These are phyloP conservation scores for Zonotrichia leucophrys DNA, from an alignment of 2,113 vertebrate species.

Conservation along the genomic window DNA sequence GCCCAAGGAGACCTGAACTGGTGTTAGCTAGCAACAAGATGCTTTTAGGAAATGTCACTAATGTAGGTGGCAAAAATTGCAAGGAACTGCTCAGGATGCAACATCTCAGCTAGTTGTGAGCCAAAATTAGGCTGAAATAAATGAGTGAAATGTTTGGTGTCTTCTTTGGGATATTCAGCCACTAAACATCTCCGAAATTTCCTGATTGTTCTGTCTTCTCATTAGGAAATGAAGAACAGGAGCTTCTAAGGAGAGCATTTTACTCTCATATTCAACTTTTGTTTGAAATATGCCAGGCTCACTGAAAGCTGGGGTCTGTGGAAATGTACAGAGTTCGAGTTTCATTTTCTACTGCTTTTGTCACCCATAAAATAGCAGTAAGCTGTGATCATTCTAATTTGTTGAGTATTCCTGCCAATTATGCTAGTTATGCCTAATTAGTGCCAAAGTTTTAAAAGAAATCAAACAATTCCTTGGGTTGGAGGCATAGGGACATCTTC, in stretches of 20 bases:
- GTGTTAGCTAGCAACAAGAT: slow-evolving; percentile 1
- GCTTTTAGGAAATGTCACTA: slow-evolving; percentile 12
- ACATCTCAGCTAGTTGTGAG: neutral
- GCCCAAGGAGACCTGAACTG: neutral
- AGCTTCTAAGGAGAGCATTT: neutral
- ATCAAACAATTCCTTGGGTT: neutral
- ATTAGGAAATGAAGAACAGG: neutral
- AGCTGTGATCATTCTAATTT: neutral
- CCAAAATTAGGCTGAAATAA: neutral
- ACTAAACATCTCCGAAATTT: neutral
- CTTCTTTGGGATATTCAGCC: neutral
- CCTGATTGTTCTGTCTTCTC: neutral
- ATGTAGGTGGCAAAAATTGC: neutral
- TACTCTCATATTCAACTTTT: neutral
- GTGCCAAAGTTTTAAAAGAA: neutral
- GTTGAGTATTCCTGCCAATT: neutral
- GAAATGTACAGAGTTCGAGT: neutral
- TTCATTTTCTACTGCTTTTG: neutral
- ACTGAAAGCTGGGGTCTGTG: neutral
- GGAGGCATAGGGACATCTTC: neutral
- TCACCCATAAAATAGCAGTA: neutral
- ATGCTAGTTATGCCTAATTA: neutral
- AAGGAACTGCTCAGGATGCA: neutral
- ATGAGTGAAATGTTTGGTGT: neutral
- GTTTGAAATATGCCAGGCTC: neutral